A percentile compares a stretch with the other conserved stretches of the same genome.
Conservation (phyloP, 2,113 vertebrate genomes). For the Gobio gobio region DNA sequence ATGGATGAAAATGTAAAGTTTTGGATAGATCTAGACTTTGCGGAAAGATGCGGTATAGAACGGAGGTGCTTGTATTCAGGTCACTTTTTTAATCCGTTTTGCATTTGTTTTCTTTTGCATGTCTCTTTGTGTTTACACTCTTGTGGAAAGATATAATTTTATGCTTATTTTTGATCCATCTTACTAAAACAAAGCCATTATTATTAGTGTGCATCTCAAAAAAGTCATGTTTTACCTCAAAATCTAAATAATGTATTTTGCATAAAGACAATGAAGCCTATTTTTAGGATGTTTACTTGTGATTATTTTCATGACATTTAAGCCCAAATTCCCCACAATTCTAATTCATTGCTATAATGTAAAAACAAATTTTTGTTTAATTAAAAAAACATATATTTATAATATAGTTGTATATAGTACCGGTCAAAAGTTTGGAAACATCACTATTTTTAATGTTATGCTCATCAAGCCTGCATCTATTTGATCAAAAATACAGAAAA, state of each 20-base stretch:
- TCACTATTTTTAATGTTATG: too few relatives aligned
- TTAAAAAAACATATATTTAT: too few relatives aligned
- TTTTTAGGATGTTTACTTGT: neutral
- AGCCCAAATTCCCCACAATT: neutral
- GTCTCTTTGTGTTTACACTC: neutral
- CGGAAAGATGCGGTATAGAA: conserved; percentile 25
- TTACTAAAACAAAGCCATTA: conserved; percentile 9
- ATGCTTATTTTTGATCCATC: neutral
- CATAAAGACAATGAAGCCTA: neutral
- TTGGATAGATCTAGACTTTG: conserved; percentile 24
- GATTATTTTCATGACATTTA: neutral
- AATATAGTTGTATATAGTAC: too few relatives aligned
- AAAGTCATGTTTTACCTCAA: neutral
- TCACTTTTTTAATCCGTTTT: neutral
- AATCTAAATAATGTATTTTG: neutral
- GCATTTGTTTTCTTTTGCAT: conserved; percentile 4
- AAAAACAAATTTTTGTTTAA: too few relatives aligned
- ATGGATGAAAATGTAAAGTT: conserved; percentile 46
- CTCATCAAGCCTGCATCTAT: too few relatives aligned
- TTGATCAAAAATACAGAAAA: too few relatives aligned
- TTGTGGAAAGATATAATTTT: neutral
- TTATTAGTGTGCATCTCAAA: neutral
- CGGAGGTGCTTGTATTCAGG: conserved; percentile 8
- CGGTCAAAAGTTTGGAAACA: too few relatives aligned
- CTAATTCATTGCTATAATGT: neutral